Evolutionary conservation across 2,888 invertebrate genomes (phyloP), one percentile per base, ranked within the genome.

Genomic region (Cheilosia variabilis): DNA sequence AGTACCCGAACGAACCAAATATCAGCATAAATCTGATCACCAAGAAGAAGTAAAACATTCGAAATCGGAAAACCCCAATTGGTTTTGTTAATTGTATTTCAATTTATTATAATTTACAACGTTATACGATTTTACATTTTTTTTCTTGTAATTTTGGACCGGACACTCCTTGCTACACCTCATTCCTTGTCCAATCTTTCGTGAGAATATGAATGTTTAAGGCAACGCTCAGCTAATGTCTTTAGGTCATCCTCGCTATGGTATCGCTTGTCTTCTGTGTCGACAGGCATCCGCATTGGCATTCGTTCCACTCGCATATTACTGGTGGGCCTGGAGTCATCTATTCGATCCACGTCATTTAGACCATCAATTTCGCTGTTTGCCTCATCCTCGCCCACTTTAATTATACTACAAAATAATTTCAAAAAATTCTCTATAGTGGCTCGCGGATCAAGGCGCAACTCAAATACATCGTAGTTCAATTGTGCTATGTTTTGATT

Each of bases 401-500:
- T 62, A 17, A 86, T 86, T 57, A 86, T 57, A 17, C 58, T 77
- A 68, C 57, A 81, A 71, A 92, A 90, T 27, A 92, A 87, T 24
- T 90, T 88, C 41, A 90, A 73, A 37, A 92, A 88, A 89, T 91
- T 92, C 1, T 90, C 89, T 86, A 92, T 89, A 0, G 92, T 92
- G 41, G 89, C 89, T n/a, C 90, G 88, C 13, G 90, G 80, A 87
- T 92, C 91, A 76, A 90, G 90, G 31, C 87, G 88, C 41, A 78
- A 53, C 22, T 90, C 89, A 57, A 89, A 89, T 69, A 90, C 89
- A 81, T 91, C 91, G 60, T 88, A 91, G 87, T 91, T 91, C n/a
- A 98, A 92, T 92, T 99, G 99, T 1, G 97, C 97, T 86, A 99
- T 96, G 91, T 99, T 98, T 92, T 98, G 98, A 93, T 98, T 98